Evolutionary conservation across 2,797 vertebrate genomes (phyloP).

Genomic region (Enteromius viviparus): DNA sequence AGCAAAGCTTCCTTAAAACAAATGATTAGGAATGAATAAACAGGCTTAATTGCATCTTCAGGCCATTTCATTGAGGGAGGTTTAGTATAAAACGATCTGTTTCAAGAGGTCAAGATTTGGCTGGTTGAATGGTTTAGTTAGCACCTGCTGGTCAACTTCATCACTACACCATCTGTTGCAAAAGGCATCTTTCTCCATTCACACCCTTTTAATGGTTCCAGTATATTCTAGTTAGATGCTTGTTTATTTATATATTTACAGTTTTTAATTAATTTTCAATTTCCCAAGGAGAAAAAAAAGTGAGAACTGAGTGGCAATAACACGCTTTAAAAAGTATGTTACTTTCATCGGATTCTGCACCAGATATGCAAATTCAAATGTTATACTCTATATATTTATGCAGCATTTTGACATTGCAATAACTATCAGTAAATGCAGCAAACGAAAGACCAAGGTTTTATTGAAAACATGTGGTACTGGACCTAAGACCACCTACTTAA

Average conservation of each 20-base stretch:
- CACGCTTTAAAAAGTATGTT: neutral
- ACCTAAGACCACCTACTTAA: conserved; percentile 54
- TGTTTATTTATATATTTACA: neutral
- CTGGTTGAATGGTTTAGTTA: neutral
- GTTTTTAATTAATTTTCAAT: neutral
- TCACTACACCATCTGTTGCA: conserved; percentile 12
- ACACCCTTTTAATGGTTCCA: neutral
- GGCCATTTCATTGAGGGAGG: conserved; percentile 20
- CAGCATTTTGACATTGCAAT: conserved; percentile 44
- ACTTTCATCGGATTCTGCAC: neutral
- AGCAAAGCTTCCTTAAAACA: conserved; percentile 46
- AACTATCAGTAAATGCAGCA: conserved; percentile 39
- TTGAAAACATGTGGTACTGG: conserved; percentile 29
- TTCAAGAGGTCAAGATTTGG: neutral
- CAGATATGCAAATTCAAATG: neutral
- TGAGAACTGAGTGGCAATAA: neutral
- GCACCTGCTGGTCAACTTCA: neutral
- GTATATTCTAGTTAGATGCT: neutral
- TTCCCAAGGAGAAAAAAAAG: neutral
- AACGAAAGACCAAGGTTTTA: conserved; percentile 43
- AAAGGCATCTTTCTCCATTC: neutral
- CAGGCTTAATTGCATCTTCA: conserved; percentile 47
- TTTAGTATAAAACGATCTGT: conserved; percentile 33
- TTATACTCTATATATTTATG: conserved; percentile 26
- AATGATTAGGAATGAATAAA: conserved; percentile 53